Evolutionary conservation across 2,797 vertebrate species (phyloP).

Genomic region (Scolopax rusticola): DNA sequence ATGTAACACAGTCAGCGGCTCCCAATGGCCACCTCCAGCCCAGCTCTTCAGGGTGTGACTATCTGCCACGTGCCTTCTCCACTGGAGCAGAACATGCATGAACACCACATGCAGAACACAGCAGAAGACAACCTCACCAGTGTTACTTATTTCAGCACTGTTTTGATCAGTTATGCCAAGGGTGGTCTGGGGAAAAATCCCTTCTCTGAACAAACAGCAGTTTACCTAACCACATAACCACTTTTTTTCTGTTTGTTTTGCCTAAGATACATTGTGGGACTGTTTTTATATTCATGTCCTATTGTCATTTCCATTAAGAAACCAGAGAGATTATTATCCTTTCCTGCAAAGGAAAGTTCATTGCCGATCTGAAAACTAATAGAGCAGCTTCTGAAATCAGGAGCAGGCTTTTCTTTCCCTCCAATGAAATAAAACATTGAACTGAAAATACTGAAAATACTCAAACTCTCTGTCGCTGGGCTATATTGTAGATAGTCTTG

Average conservation of each 20-base stretch:
- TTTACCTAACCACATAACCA: not conserved
- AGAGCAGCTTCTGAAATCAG: not conserved
- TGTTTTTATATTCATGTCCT: not conserved
- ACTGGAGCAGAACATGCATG: fast-evolving
- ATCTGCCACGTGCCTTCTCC: not conserved
- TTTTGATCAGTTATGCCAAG: not conserved
- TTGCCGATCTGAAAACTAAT: not conserved
- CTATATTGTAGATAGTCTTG: not conserved
- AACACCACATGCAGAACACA: not conserved
- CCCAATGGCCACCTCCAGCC: fast-evolving
- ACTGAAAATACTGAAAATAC: not conserved
- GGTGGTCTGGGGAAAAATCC: not conserved
- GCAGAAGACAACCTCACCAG: not conserved
- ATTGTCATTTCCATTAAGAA: not conserved
- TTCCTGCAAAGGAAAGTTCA: not conserved
- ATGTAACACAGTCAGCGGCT: fast-evolving
- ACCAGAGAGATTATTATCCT: not conserved
- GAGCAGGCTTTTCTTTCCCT: not conserved
- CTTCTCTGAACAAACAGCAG: not conserved
- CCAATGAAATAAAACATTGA: not conserved
- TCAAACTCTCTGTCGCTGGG: not conserved
- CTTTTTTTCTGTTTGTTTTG: not conserved
- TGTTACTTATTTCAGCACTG: not conserved
- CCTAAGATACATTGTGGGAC: not conserved
- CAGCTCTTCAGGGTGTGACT: fast-evolving